Conservation (phyloP, 2,797 vertebrate genomes). For the Philypnodon macrostomus region DNA sequence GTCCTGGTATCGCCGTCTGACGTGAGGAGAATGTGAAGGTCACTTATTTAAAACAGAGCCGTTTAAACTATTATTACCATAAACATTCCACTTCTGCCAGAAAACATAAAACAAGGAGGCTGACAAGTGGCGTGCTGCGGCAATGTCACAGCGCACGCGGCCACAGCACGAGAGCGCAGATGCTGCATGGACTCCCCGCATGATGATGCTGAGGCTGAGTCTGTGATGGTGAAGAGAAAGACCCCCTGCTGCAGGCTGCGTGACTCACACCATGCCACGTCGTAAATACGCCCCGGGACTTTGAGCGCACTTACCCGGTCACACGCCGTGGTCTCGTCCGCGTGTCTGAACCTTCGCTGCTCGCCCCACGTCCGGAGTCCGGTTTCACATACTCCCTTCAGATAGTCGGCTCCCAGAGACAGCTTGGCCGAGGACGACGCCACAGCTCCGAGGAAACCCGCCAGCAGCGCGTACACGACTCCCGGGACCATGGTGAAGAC, state of each 20-base stretch:
- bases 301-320: slow-evolving; percentile 72
- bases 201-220: slow-evolving; percentile 56
- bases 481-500: slow-evolving; percentile 76
- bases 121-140: slow-evolving; percentile 14
- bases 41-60: slow-evolving; percentile 29
- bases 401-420: slow-evolving; percentile 82
- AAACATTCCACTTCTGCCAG: too few relatives aligned
- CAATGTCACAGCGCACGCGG: slow-evolving; percentile 55
- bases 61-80: neutral
- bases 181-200: slow-evolving; percentile 26
- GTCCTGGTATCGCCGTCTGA: slow-evolving; percentile 35
- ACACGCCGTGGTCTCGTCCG: slow-evolving; percentile 74
- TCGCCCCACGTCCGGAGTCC: slow-evolving; percentile 76
- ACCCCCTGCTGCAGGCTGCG: slow-evolving; percentile 27
- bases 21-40: slow-evolving; percentile 53
- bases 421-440: slow-evolving; percentile 87
- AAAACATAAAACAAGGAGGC: neutral
- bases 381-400: slow-evolving; percentile 79
- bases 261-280: slow-evolving; percentile 29
- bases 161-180: slow-evolving; percentile 32
- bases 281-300: slow-evolving; percentile 26
- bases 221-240: slow-evolving; percentile 25
- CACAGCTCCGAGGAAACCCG: slow-evolving; percentile 86
- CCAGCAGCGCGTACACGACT: slow-evolving; percentile 81
- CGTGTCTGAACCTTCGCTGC: slow-evolving; percentile 69